A percentile compares a stretch with the other conserved stretches of the same genome.
Evolutionary conservation across 2,888 invertebrate genomes (phyloP).

Genomic region (Meteorus cinctellus): DNA sequence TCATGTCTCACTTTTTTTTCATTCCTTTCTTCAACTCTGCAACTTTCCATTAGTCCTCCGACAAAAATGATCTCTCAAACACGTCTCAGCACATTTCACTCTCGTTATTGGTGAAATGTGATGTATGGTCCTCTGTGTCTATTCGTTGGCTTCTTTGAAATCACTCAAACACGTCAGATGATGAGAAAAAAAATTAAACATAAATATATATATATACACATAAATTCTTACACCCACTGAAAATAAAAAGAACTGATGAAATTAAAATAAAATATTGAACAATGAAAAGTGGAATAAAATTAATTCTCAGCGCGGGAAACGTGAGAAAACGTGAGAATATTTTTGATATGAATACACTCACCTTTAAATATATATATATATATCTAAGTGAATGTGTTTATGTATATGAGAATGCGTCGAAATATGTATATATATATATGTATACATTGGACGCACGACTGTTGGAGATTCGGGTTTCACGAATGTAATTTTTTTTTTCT

Average conservation of each 20-base stretch:
- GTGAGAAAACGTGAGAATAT: constrained; percentile 33
- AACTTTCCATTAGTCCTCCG: neutral
- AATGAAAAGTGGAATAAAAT: constrained; percentile 21
- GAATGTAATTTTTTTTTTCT: constrained; percentile 50
- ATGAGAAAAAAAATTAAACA: neutral
- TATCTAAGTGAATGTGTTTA: neutral
- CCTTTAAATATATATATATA: neutral
- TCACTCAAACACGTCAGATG: neutral
- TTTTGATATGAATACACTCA: neutral
- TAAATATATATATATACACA: neutral
- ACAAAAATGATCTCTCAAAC: neutral
- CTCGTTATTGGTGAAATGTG: neutral
- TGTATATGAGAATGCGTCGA: constrained; percentile 13
- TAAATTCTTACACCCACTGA: neutral
- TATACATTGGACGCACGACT: constrained; percentile 35
- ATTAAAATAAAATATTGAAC: constrained; percentile 7
- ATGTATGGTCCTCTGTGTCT: neutral
- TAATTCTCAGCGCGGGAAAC: constrained; percentile 22
- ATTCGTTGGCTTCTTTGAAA: neutral
- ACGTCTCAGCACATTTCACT: neutral
- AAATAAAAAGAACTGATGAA: neutral
- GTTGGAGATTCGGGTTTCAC: constrained; percentile 53
- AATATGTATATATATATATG: constrained; percentile 22
- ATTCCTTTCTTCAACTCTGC: neutral
- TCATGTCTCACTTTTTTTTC: neutral